Evolutionary conservation across 2,113 vertebrate genomes (phyloP), one percentile per base, ranked within the genome.

Genomic region (Sebastes fasciatus): DNA sequence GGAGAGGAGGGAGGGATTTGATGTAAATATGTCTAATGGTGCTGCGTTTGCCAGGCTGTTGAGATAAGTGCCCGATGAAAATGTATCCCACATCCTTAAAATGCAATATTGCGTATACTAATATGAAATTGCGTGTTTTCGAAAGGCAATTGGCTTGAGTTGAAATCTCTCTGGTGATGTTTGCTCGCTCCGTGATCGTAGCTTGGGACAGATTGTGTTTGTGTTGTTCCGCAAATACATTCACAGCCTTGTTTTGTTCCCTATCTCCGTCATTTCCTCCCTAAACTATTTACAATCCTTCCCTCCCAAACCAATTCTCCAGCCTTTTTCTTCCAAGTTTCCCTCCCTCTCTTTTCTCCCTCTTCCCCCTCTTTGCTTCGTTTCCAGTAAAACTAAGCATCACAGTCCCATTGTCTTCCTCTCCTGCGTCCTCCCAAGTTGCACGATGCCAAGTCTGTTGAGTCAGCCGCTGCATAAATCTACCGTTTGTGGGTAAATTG

Each of bases 1-100:
- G 78, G 64, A 43, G 80, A 55, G 63, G 69, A 73, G 74, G 74
- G 77, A 77, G 77, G 72, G 75, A 74, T 78, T 43, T 65, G 60
- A 88, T 89, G 89, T 86, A 91, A 93, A 92, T 82, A 92, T 42
- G 82, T 87, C 85, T 88, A 84, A 85, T 80, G 86, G 72, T 52
- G 58, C 62, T 72, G 71, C 60, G 5, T 72, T 74, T 74, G 72
- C 60, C 55, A 60, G 63, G 71, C 84, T 85, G 84, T 88, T 83
- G 87, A 85, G 84, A 79, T 83, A 86, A 90, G 87, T 72, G 86
- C 62, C 83, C 13, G 23, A 84, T 54, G 78, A 74, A 86, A 91
- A 82, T 52, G 61, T 49, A 74, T 34, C 80, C 66, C 48, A 74
- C 80, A 66, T 91, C 54, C 63, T 86, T 80, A 84, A 57, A 77